Evolutionary conservation across 2,113 vertebrate genomes (phyloP).

Genomic region (Hirundichthys speculiger): DNA sequence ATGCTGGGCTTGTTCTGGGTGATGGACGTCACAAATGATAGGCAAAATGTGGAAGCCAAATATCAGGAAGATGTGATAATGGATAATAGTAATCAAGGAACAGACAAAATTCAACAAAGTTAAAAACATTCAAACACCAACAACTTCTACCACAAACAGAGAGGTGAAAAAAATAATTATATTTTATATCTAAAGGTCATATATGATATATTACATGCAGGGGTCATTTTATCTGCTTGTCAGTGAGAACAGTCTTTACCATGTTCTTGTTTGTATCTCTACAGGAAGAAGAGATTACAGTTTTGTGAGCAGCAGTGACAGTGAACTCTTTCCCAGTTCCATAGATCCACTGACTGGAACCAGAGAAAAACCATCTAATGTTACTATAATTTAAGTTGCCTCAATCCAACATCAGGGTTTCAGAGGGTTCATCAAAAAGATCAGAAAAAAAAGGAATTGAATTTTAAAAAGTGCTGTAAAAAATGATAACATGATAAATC

Average conservation of each 20-base stretch:
- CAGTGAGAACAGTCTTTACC: not conserved
- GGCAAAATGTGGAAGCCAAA: slow-evolving; percentile 76
- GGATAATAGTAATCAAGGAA: too few species aligned
- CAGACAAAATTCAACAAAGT: too few species aligned
- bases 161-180: too few species aligned
- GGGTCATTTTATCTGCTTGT: not conserved
- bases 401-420: not conserved
- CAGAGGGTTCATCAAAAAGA: not conserved
- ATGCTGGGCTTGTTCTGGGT: slow-evolving; percentile 76
- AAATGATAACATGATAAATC: not conserved
- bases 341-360: not conserved
- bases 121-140: too few species aligned
- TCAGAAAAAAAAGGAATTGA: not conserved
- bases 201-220: too few species aligned
- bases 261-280: slow-evolving; percentile 26
- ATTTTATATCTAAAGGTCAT: too few species aligned
- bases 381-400: not conserved
- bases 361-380: not conserved
- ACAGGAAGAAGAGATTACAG: slow-evolving; percentile 52
- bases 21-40: slow-evolving; percentile 86
- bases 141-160: too few species aligned
- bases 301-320: slow-evolving; percentile 32
- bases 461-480: not conserved
- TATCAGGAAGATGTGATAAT: too few species aligned
- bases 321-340: not conserved